Evolutionary conservation across 1,140 invertebrate species (phyloP).

Genomic region (Cotesia glomerata): DNA sequence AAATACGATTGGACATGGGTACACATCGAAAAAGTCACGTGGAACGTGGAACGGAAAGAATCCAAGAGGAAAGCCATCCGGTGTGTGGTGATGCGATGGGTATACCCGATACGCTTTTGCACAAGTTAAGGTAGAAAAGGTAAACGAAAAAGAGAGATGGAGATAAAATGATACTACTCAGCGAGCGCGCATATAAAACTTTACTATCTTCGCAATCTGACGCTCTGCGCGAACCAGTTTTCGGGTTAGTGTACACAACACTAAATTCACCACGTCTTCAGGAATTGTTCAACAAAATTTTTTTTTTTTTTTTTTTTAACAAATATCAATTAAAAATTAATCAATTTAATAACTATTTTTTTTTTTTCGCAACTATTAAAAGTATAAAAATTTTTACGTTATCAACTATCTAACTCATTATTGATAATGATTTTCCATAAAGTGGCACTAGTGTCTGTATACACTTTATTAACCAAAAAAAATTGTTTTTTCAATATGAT

Average conservation of each 20-base stretch:
- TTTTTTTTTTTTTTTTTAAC: too few species aligned
- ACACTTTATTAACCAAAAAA: too few species aligned
- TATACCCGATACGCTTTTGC: constrained; percentile 48
- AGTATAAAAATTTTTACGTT: too few species aligned
- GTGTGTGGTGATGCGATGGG: constrained; percentile 48
- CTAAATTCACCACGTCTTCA: neutral
- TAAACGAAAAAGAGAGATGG: neutral
- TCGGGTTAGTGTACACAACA: constrained; percentile 7
- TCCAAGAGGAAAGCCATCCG: constrained; percentile 58
- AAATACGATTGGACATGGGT: constrained; percentile 32
- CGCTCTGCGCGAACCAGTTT: constrained; percentile 59
- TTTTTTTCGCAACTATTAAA: too few species aligned
- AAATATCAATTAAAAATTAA: too few species aligned
- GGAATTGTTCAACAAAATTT: too few species aligned
- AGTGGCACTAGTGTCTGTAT: too few species aligned
- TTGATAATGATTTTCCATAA: too few species aligned
- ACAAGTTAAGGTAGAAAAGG: neutral
- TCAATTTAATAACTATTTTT: too few species aligned
- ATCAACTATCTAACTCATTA: too few species aligned
- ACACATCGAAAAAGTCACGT: constrained; percentile 53
- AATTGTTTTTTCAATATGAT: too few species aligned
- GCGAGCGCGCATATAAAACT: constrained; percentile 52
- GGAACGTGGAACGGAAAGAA: constrained; percentile 57
- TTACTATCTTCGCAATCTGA: constrained; percentile 61
- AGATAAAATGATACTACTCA: constrained; percentile 4